Evolutionary conservation across 1,140 invertebrate species (phyloP).

Genomic region (Drosophila parvula): DNA sequence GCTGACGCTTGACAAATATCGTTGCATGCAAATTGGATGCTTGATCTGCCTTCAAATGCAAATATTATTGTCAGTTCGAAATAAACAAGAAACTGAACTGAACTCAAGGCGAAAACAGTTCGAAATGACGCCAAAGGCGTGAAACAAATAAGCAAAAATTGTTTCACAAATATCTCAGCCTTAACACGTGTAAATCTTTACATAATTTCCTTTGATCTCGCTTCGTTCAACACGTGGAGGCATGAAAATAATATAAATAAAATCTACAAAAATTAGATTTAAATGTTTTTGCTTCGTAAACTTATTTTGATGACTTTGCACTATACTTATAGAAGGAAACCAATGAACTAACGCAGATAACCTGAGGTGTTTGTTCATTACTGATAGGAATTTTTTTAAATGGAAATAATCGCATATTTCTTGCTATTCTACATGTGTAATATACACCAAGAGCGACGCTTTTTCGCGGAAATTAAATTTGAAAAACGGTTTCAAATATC

Average conservation of each 20-base stretch:
- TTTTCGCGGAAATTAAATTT: not conserved
- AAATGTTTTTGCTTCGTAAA: not conserved
- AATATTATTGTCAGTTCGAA: conserved; percentile 32
- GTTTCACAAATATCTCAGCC: not conserved
- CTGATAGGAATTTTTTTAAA: conserved; percentile 33
- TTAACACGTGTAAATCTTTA: conserved; percentile 6
- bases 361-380: conserved; percentile 19
- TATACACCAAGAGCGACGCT: not conserved
- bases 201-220: not conserved
- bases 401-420: not conserved
- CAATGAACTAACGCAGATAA: conserved; percentile 33
- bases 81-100: conserved; percentile 14
- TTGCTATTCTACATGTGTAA: not conserved
- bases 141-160: conserved; percentile 24
- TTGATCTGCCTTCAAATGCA: conserved; percentile 28
- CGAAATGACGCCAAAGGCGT: not conserved
- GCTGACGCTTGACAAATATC: conserved; percentile 21
- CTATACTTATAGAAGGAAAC: conserved; percentile 1
- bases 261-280: not conserved
- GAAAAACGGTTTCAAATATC: conserved; percentile 11
- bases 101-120: conserved; percentile 19
- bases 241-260: not conserved
- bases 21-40: conserved; percentile 32
- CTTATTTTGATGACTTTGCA: conserved; percentile 32
- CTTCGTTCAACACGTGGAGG: not conserved